These are phyloP conservation scores for Drosophila paramelanica DNA, from an alignment of 2,888 invertebrate species.

Conservation along the genomic window DNA sequence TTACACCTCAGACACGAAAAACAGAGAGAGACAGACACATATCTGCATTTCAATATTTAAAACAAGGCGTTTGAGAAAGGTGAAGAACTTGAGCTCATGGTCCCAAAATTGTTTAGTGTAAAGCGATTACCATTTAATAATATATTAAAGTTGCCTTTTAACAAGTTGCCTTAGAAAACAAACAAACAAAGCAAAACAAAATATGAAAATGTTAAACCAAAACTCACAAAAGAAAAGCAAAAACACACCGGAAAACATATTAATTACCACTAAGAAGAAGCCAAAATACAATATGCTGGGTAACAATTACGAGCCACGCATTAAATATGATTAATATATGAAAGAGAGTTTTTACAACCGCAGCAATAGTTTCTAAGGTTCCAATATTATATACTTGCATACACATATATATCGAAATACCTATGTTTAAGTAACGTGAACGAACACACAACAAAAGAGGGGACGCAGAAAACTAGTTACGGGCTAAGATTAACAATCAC, in stretches of 20 bases:
- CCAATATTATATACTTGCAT: conserved; percentile 15
- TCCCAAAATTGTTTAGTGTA: conserved; percentile 28
- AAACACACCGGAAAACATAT: conserved; percentile 11
- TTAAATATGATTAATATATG: conserved; percentile 14
- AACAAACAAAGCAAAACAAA: conserved; percentile 23
- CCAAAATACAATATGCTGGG: conserved; percentile 41
- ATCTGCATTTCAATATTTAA: conserved; percentile 30
- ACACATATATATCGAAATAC: conserved; percentile 7
- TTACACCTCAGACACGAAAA: conserved; percentile 10
- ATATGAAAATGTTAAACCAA: conserved; percentile 41
- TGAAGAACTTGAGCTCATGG: conserved; percentile 8
- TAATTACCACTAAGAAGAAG: conserved; percentile 31
- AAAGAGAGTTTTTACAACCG: conserved; percentile 24
- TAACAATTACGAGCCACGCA: conserved; percentile 11
- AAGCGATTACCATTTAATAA: conserved; percentile 41
- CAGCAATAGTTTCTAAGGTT: conserved; percentile 42
- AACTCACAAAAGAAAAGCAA: conserved; percentile 33
- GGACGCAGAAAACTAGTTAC: conserved; percentile 38
- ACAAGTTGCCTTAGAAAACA: conserved; percentile 83
- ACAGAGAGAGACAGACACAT: conserved; percentile 20
- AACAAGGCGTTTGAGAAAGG: background rate
- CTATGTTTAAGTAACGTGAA: conserved; percentile 15
- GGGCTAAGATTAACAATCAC: conserved; percentile 54
- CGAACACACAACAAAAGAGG: conserved; percentile 15
- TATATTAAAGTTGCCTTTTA: conserved; percentile 83